Base-by-base conservation (phyloP, 2,113 vertebrate species). In the Oryctolagus cuniculus region DNA sequence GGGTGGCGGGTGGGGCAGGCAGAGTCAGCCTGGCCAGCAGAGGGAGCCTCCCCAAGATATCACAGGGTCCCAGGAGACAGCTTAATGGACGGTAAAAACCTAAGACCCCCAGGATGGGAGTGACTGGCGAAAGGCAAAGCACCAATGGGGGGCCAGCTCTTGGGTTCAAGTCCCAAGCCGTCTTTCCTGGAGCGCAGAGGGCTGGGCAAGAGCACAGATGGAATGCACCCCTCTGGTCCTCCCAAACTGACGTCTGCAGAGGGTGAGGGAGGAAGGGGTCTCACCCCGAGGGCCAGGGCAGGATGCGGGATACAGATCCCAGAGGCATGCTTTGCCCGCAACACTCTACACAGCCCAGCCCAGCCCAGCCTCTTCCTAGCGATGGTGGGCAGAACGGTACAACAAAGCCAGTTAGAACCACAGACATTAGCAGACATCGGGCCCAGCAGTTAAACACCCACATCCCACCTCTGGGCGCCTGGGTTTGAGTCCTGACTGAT, bases 1-100 rank as follows among this genome's bases (percentile, higher is more conserved):
- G 93, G 70, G 89, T 80, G 77, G 87, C 36, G 58, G 63, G 51
- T 19, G 55, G 63, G 58, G 82, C 73, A 66, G 75, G 72, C 82
- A 53, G 53, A 38, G 34, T 31, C 61, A 38, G 55, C 66, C 13
- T 51, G 74, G 77, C 31, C 51, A 79, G 69, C 38, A 79, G 31
- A 74, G 58, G 44, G 22, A 96, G 51, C 9, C 83, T 87, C 89
- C n/a, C 38, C 10, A 38, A 74, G 75, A 66, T 74, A 21, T 55
- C 87, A 82, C 64, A 61, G 77, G 44, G 83, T 84, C 89, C 70
- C 75, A 64, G 38, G 73, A 75, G 13, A 44, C 74, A 74, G 21
- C 3, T 86, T 74, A 79, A 16, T 69, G 90, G 34, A 86, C 63
- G 49, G 49, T 67, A 34, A 51, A 92, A 95, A 86, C 22, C 55